Evolutionary conservation across 2,888 invertebrate species (phyloP).

Genomic region (Penaeus monodon): DNA sequence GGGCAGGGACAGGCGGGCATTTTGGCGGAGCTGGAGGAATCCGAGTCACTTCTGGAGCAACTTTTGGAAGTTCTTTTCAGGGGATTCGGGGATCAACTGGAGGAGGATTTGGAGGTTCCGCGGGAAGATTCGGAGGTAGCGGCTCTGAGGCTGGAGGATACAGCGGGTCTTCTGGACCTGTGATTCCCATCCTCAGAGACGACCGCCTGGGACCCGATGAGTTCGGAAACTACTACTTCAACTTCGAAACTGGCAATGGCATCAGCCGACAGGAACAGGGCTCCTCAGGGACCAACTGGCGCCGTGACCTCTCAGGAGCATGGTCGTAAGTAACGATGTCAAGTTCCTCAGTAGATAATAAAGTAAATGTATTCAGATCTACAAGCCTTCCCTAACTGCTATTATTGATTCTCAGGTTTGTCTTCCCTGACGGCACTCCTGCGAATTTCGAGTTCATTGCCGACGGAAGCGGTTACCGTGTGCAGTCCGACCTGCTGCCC

Average conservation of each 20-base stretch:
- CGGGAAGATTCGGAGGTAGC: slow-evolving; percentile 10
- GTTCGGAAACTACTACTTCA: slow-evolving; percentile 26
- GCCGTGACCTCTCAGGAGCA: slow-evolving; percentile 26
- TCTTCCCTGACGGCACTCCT: slow-evolving; percentile 45
- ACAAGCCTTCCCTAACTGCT: neutral
- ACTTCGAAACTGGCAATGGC: slow-evolving; percentile 28
- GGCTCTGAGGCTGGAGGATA: slow-evolving; percentile 7
- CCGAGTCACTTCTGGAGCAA: slow-evolving; percentile 17
- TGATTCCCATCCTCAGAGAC: slow-evolving; percentile 30
- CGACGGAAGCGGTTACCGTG: slow-evolving; percentile 40
- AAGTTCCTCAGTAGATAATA: neutral
- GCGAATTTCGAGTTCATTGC: slow-evolving; percentile 42
- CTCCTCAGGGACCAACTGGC: slow-evolving; percentile 1
- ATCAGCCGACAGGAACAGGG: slow-evolving; percentile 30
- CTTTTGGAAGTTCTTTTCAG: slow-evolving; percentile 27
- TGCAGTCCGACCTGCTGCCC: slow-evolving; percentile 45
- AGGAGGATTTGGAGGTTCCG: slow-evolving; percentile 30
- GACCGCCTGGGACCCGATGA: slow-evolving; percentile 25
- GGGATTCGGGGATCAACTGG: slow-evolving; percentile 26
- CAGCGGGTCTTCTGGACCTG: slow-evolving; percentile 31
- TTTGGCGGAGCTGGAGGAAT: neutral
- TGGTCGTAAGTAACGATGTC: slow-evolving; percentile 4
- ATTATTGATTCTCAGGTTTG: slow-evolving; percentile 22
- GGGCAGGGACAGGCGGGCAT: too few relatives aligned
- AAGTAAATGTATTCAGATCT: neutral